Evolutionary conservation across 2,888 invertebrate species (phyloP).

Genomic region (Agonopterix subpropinquella): DNA sequence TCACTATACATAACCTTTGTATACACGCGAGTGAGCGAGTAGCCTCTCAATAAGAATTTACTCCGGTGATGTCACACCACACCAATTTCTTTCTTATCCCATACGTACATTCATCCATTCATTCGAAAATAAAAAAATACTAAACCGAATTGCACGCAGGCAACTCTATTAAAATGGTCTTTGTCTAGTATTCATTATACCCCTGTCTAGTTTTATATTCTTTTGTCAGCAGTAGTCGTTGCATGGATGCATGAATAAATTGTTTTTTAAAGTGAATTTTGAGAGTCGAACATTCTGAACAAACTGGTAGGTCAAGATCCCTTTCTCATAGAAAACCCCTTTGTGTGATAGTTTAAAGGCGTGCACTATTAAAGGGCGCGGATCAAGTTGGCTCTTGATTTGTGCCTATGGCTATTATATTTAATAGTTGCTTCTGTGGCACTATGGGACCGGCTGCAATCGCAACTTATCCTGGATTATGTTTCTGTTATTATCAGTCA

Average conservation of each 20-base stretch:
- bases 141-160: slow-evolving; percentile 62
- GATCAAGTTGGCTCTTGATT: slow-evolving; percentile 50
- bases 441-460: slow-evolving; percentile 1
- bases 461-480: slow-evolving; percentile 9
- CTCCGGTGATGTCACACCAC: slow-evolving; percentile 3
- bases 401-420: slow-evolving; percentile 16
- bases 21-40: not conserved
- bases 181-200: slow-evolving; percentile 72
- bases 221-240: slow-evolving; percentile 63
- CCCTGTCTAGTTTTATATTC: slow-evolving; percentile 73
- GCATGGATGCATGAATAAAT: slow-evolving; percentile 73
- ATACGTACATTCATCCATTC: slow-evolving; percentile 24
- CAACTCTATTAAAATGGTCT: slow-evolving; percentile 67
- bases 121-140: slow-evolving; percentile 39
- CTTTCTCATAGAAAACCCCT: slow-evolving; percentile 71
- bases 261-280: slow-evolving; percentile 53
- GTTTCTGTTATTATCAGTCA: not conserved
- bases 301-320: slow-evolving; percentile 75
- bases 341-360: slow-evolving; percentile 68
- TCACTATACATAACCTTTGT: slow-evolving; percentile 4
- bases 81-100: slow-evolving; percentile 7
- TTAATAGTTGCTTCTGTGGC: not conserved
- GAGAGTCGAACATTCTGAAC: slow-evolving; percentile 58
- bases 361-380: slow-evolving; percentile 66
- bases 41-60: slow-evolving; percentile 1